Evolutionary conservation across 1,140 invertebrate genomes (phyloP).

Genomic region (Oscheius sp.): DNA sequence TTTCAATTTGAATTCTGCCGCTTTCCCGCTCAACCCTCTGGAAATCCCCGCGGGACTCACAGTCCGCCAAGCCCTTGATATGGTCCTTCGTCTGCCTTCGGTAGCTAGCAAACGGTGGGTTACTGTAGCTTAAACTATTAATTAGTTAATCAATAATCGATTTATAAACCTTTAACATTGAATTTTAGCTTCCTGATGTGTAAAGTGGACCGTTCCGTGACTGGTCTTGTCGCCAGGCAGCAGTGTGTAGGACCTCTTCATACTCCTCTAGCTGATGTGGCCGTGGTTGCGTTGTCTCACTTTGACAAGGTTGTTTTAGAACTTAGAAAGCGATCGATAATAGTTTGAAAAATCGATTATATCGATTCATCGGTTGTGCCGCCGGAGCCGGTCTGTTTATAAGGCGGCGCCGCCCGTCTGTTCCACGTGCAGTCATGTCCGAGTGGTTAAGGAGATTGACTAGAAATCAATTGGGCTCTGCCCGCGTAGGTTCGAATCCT

Average conservation of each 20-base stretch:
- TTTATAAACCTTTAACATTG: background rate
- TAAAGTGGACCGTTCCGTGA: constrained; percentile 84
- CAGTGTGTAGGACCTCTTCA: constrained; percentile 95
- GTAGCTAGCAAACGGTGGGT: constrained; percentile 92
- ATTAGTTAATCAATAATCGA: too few species aligned
- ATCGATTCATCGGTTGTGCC: too few species aligned
- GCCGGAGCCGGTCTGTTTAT: too few species aligned
- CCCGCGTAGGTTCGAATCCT: constrained; percentile 48
- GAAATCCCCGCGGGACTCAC: too few species aligned
- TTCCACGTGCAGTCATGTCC: constrained; percentile 42
- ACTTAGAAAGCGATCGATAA: too few species aligned
- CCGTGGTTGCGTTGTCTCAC: constrained; percentile 79
- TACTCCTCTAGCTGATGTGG: constrained; percentile 88
- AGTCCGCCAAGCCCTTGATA: constrained; percentile 74
- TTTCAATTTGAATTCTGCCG: too few species aligned
- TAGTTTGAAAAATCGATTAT: too few species aligned
- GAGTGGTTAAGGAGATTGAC: constrained; percentile 46
- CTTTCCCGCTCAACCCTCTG: too few species aligned
- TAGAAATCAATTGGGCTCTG: constrained; percentile 48
- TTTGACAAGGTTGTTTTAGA: constrained; percentile 56
- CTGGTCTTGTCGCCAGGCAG: constrained; percentile 90
- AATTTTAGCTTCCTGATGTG: constrained; percentile 33
- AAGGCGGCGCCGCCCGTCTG: too few species aligned
- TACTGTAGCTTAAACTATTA: too few species aligned
- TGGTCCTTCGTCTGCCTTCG: constrained; percentile 80